These are phyloP conservation scores for Rhinoraja longicauda DNA, from an alignment of 2,797 vertebrate species.

Conservation along the genomic window DNA sequence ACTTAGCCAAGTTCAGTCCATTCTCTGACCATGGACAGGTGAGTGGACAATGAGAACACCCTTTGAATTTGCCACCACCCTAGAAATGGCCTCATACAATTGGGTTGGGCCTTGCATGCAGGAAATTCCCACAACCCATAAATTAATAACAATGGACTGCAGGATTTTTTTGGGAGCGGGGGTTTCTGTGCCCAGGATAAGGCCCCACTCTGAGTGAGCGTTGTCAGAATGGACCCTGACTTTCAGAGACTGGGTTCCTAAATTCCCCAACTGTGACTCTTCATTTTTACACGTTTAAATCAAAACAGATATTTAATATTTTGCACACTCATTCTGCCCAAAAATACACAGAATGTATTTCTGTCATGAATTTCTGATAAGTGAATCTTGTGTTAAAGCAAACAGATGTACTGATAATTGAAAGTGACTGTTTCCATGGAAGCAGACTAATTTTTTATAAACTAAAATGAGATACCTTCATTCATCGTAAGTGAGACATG, in stretches of 20 bases:
- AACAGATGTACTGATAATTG: constrained; percentile 10
- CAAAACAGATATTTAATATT: not conserved
- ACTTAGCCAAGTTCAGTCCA: too few relatives aligned
- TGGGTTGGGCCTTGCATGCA: too few relatives aligned
- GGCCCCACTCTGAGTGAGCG: too few relatives aligned
- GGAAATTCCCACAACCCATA: too few relatives aligned
- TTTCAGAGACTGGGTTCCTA: not conserved
- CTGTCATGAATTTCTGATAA: constrained; percentile 24
- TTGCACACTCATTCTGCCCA: not conserved
- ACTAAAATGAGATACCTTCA: not conserved
- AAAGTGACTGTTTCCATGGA: constrained; percentile 21
- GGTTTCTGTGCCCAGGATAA: not conserved
- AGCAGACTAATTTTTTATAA: not conserved
- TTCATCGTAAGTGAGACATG: not conserved
- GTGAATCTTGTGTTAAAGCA: not conserved
- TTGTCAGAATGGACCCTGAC: not conserved
- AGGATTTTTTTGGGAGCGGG: not conserved
- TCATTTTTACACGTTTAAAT: not conserved
- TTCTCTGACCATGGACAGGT: too few relatives aligned
- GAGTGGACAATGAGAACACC: too few relatives aligned
- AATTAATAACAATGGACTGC: too few relatives aligned
- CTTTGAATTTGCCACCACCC: not conserved
- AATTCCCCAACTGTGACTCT: not conserved
- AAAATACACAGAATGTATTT: not conserved
- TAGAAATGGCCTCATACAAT: not conserved